Evolutionary conservation across 2,888 invertebrate species (phyloP).

Genomic region (Amorpha juglandis): DNA sequence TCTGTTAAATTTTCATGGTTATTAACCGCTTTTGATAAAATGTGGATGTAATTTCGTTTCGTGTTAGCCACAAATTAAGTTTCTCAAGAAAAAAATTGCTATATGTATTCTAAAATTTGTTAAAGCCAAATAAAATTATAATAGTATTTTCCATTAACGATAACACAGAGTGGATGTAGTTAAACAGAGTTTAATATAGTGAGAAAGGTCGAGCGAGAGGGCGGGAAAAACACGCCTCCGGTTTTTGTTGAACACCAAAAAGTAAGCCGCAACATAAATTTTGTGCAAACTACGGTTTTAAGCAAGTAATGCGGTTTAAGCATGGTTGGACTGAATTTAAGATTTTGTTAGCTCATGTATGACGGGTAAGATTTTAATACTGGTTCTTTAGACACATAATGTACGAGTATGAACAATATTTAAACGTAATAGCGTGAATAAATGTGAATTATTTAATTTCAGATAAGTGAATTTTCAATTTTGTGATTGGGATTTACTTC

Average conservation of each 20-base stretch:
- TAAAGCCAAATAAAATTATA: neutral
- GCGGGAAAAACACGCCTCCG: conserved; percentile 19
- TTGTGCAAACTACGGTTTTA: conserved; percentile 25
- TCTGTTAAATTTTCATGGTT: too few species aligned
- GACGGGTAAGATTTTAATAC: neutral
- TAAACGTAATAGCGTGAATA: too few species aligned
- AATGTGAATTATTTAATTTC: too few species aligned
- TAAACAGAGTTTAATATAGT: conserved; percentile 27
- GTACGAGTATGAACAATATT: too few species aligned
- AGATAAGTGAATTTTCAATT: neutral
- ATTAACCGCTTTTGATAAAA: too few species aligned
- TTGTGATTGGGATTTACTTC: neutral
- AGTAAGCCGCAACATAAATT: conserved; percentile 27
- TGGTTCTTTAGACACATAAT: neutral
- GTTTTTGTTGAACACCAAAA: conserved; percentile 28
- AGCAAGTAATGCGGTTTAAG: conserved; percentile 6
- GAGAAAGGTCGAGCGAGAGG: conserved; percentile 24
- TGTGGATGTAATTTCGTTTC: too few species aligned
- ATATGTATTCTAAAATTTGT: too few species aligned
- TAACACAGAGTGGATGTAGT: conserved; percentile 25
- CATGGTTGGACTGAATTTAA: neutral
- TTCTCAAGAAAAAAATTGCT: too few species aligned
- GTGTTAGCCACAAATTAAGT: too few species aligned
- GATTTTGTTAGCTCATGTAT: conserved; percentile 8
- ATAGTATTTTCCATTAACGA: neutral